A percentile compares a stretch with the other conserved stretches of the same genome.
Conservation (phyloP, 2,888 invertebrate species). For the Ptychoptera contaminata region DNA sequence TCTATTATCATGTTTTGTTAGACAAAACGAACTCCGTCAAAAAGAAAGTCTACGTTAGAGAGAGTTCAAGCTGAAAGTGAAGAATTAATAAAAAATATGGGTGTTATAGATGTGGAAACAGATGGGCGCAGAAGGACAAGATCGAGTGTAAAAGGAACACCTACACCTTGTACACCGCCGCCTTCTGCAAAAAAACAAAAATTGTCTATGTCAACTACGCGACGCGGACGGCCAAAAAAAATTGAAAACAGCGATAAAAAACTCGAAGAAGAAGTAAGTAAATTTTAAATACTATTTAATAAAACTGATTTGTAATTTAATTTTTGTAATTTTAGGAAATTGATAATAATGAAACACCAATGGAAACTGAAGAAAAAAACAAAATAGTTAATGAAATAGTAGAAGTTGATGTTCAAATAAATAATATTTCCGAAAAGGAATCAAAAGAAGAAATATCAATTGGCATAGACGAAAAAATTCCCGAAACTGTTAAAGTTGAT, state of each 20-base stretch:
- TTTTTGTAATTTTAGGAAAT: too few species aligned
- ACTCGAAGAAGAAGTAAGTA: too few species aligned
- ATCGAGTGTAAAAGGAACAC: slow-evolving; percentile 25
- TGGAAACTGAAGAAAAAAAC: too few species aligned
- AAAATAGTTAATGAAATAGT: too few species aligned
- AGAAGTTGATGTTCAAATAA: too few species aligned
- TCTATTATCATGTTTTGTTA: slow-evolving; percentile 10
- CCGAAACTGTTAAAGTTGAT: too few species aligned
- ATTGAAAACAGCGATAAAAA: background rate
- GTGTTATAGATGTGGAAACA: slow-evolving; percentile 25
- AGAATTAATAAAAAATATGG: slow-evolving; percentile 27
- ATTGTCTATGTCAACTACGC: slow-evolving; percentile 15
- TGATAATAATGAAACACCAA: too few species aligned
- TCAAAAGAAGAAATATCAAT: too few species aligned
- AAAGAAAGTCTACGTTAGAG: slow-evolving; percentile 26
- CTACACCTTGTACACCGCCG: slow-evolving; percentile 22
- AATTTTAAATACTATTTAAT: too few species aligned
- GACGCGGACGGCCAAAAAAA: slow-evolving; percentile 24
- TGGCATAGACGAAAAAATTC: too few species aligned
- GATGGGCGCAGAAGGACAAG: slow-evolving; percentile 27
- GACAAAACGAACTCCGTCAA: slow-evolving; percentile 26
- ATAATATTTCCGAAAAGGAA: too few species aligned
- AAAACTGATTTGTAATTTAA: too few species aligned
- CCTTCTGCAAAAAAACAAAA: slow-evolving; percentile 23
- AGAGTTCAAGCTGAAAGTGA: slow-evolving; percentile 29